Evolutionary conservation across 2,888 invertebrate genomes (phyloP).

Genomic region (Drosophila suboccidentalis): DNA sequence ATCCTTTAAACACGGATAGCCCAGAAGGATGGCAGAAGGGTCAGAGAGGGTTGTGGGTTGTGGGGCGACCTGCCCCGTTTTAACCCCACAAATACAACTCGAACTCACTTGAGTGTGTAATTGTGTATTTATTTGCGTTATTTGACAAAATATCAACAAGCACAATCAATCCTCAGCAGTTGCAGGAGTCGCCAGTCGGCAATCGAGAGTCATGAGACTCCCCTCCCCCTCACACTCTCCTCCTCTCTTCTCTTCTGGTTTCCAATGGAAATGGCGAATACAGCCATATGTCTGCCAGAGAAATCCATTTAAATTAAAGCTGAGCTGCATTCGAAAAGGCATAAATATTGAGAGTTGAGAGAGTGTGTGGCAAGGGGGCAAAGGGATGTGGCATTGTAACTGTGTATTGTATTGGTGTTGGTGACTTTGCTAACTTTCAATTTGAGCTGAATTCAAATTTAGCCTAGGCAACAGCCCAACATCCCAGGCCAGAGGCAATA

Average conservation of each 20-base stretch:
- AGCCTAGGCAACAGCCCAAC: slow-evolving; percentile 38
- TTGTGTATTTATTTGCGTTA: slow-evolving; percentile 85
- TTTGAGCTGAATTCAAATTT: slow-evolving; percentile 79
- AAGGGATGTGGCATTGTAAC: slow-evolving; percentile 8
- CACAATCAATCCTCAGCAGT: slow-evolving; percentile 80
- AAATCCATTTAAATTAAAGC: slow-evolving; percentile 81
- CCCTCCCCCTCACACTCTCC: not conserved
- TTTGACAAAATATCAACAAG: slow-evolving; percentile 84
- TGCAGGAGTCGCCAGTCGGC: slow-evolving; percentile 59
- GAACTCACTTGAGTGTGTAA: slow-evolving; percentile 84
- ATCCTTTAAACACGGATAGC: slow-evolving; percentile 79
- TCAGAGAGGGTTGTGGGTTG: not conserved
- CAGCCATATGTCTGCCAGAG: slow-evolving; percentile 75
- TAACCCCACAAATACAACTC: slow-evolving; percentile 61
- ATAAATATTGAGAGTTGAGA: slow-evolving; percentile 61
- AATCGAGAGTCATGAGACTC: slow-evolving; percentile 34
- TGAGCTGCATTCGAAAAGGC: slow-evolving; percentile 81
- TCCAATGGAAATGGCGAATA: slow-evolving; percentile 66
- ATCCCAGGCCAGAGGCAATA: slow-evolving; percentile 64
- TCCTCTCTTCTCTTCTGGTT: not conserved
- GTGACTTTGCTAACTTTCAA: slow-evolving; percentile 74
- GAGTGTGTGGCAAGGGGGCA: not conserved
- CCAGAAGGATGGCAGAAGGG: slow-evolving; percentile 5
- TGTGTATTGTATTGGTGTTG: slow-evolving; percentile 34
- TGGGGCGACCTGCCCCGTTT: slow-evolving; percentile 32